phyloP scores from a whole-genome alignment of 1,140 invertebrate genomes.

The Pseudoatta argentina region DNA sequence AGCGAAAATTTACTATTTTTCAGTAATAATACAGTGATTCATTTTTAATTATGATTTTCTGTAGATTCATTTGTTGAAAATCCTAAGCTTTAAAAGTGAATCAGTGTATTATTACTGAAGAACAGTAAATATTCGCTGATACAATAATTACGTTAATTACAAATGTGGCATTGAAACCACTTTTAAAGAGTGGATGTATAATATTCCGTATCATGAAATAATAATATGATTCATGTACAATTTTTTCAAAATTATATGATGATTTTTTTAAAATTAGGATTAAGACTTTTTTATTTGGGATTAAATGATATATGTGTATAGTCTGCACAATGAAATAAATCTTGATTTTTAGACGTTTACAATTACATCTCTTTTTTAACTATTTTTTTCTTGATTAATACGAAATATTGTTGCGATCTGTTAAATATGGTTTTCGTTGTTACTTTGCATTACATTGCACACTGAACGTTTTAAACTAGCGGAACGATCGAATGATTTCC shows the following conservation, averaged over 20 bases:
- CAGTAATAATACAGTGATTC: too few species aligned
- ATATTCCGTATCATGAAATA: not conserved
- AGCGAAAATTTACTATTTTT: too few species aligned
- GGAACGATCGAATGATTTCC: conserved; percentile 9
- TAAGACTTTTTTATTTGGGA: not conserved
- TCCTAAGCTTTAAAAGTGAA: too few species aligned
- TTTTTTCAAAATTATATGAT: conserved; percentile 11
- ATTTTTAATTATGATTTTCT: too few species aligned
- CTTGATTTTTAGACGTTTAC: not conserved
- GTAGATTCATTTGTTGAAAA: too few species aligned
- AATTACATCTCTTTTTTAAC: not conserved
- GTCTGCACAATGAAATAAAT: not conserved
- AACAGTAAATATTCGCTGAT: too few species aligned
- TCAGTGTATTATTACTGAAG: too few species aligned
- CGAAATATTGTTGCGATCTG: not conserved
- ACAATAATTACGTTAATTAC: too few species aligned
- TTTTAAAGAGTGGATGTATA: not conserved
- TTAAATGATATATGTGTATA: not conserved
- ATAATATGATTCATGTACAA: not conserved
- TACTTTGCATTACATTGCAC: not conserved
- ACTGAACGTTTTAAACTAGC: not conserved
- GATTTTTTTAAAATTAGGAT: not conserved
- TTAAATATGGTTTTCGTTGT: conserved; percentile 2
- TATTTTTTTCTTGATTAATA: not conserved
- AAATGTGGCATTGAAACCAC: too few species aligned